Evolutionary conservation across 2,888 invertebrate species (phyloP), one percentile per base, ranked within the genome.

Genomic region (Eretmocerus hayati): DNA sequence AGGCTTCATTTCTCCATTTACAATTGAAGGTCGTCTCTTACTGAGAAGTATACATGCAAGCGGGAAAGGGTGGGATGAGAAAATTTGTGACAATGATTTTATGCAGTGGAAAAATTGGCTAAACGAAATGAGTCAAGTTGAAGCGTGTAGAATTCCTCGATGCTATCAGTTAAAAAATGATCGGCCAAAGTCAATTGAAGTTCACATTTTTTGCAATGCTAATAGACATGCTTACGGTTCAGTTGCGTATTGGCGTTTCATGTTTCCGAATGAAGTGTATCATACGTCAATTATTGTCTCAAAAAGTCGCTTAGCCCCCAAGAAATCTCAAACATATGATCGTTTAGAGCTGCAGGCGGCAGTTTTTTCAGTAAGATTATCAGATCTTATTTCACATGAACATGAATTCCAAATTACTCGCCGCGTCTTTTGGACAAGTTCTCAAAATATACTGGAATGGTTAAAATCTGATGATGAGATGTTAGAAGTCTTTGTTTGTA

Each of bases 221-320:
- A 60, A 62, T 39, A 50, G 51, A 40, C 21, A 53, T 21, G 57
- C 60, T 15, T 56, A 54, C 48, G 50, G 55, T 4, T 51, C 58
- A 8, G 56, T 58, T 5, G 53, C 50, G 0, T 62, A 61, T 42
- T 48, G 45, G 46, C 16, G 46, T 11, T 42, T 42, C n/a, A 5
- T 21, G 3, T 19, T 5, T 13, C 3, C 1, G 2, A 18, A 30
- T 15, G 36, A n/a, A 2, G 4, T 11, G 5, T 22, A 1, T 42
- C 42, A 42, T 40, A 20, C 20, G 8, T 5, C 11, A n/a, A 19
- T 32, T 5, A 20, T 42, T n/a, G 22, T 32, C 4, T 5, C 21
- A 4, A 32, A 42, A 35, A 35, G 35, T 15, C 3, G 16, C 4
- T 15, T 35, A 3, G 35, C 35, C 5, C 35, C 35, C 4, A 4